A percentile compares a stretch with the other conserved stretches of the same genome.
These are phyloP conservation scores for Anarrhichthys ocellatus DNA, from an alignment of 2,113 vertebrate species.

Conservation along the genomic window DNA sequence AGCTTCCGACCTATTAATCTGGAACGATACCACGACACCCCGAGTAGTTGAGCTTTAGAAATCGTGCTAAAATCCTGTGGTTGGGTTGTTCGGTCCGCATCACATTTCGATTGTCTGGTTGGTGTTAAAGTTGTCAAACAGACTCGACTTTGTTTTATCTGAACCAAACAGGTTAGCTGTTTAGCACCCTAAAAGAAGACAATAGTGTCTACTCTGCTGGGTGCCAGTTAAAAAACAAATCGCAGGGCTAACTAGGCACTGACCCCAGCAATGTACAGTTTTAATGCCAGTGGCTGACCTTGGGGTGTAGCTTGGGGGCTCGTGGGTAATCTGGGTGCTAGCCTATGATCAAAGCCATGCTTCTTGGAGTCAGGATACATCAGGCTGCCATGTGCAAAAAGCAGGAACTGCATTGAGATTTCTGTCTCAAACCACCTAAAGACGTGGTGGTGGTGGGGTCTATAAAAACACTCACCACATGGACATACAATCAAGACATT, in stretches of 20 bases:
- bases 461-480: slow-evolving; percentile 70
- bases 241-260: slow-evolving; percentile 24
- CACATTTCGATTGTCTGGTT: too few relatives aligned
- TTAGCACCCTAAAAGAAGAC: too few relatives aligned
- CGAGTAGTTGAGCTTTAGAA: too few relatives aligned
- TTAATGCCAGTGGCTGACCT: slow-evolving; percentile 53
- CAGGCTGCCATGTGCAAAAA: slow-evolving; percentile 67
- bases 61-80: too few relatives aligned
- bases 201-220: too few relatives aligned
- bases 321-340: slow-evolving; percentile 53
- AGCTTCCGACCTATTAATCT: too few relatives aligned
- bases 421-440: slow-evolving; percentile 8
- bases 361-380: slow-evolving; percentile 1
- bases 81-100: too few relatives aligned
- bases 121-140: too few relatives aligned
- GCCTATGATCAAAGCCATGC: slow-evolving; percentile 14
- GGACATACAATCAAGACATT: slow-evolving; percentile 53
- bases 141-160: too few relatives aligned
- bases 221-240: too few relatives aligned
- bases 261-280: slow-evolving; percentile 62
- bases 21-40: too few relatives aligned
- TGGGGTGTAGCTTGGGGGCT: slow-evolving; percentile 43
- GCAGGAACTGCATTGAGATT: slow-evolving; percentile 29
- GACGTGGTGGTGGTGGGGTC: slow-evolving; percentile 12
- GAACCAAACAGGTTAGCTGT: too few relatives aligned